These are phyloP conservation scores for Acrobasis consociella DNA, from an alignment of 2,888 invertebrate genomes.

Conservation along the genomic window DNA sequence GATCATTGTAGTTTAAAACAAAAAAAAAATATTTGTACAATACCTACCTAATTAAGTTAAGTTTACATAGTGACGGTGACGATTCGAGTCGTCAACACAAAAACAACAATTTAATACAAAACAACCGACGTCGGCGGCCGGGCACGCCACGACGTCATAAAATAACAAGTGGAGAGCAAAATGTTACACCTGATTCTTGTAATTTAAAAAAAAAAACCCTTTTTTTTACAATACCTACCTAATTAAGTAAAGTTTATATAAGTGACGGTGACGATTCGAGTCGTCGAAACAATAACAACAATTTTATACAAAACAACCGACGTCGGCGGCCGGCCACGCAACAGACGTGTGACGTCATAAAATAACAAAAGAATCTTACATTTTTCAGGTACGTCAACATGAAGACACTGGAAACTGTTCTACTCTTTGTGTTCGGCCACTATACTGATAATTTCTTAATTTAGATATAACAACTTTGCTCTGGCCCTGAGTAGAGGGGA, in stretches of 20 bases:
- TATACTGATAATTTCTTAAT: slow-evolving; percentile 59
- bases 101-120: slow-evolving; percentile 9
- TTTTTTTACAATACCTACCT: too few relatives aligned
- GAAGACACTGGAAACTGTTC: slow-evolving; percentile 26
- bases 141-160: slow-evolving; percentile 15
- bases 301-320: neutral
- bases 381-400: slow-evolving; percentile 64
- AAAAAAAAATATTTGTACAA: too few relatives aligned
- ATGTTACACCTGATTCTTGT: too few relatives aligned
- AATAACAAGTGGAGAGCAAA: too few relatives aligned
- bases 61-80: slow-evolving; percentile 8
- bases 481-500: slow-evolving; percentile 24
- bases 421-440: slow-evolving; percentile 48
- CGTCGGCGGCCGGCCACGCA: neutral
- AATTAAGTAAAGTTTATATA: too few relatives aligned
- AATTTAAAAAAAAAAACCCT: too few relatives aligned
- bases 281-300: neutral
- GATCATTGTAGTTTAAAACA: too few relatives aligned
- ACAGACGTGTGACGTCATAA: slow-evolving; percentile 13
- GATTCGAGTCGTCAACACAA: neutral
- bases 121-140: neutral
- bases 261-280: slow-evolving; percentile 14
- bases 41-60: too few relatives aligned
- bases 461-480: slow-evolving; percentile 48
- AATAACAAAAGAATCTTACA: slow-evolving; percentile 46